Evolutionary conservation across 1,140 invertebrate genomes (phyloP).

Genomic region (Aphelenchoides fujianensis): DNA sequence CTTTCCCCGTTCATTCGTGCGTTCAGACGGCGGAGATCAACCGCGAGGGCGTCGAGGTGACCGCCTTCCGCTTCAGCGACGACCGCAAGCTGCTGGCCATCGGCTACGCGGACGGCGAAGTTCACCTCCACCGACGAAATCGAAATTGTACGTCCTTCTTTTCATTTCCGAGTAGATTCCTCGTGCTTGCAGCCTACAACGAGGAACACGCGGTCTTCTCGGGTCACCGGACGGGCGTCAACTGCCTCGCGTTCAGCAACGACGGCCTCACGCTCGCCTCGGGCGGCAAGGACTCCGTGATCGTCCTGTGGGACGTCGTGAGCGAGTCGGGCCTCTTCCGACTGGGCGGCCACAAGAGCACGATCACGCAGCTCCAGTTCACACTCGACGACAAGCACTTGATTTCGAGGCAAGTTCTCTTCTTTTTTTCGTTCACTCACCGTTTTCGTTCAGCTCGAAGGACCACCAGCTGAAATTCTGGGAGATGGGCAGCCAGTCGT

Average conservation of each 20-base stretch:
- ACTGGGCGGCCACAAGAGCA: slow-evolving; percentile 84
- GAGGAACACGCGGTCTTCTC: slow-evolving; percentile 72
- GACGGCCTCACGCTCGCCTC: slow-evolving; percentile 78
- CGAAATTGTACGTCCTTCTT: slow-evolving; percentile 27
- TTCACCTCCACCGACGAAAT: slow-evolving; percentile 72
- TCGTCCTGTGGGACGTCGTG: slow-evolving; percentile 90
- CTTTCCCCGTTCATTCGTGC: too few relatives aligned
- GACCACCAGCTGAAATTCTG: slow-evolving; percentile 95
- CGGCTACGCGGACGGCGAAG: slow-evolving; percentile 83
- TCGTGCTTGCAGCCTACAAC: too few relatives aligned
- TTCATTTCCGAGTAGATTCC: too few relatives aligned
- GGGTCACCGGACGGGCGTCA: slow-evolving; percentile 82
- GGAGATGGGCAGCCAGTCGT: slow-evolving; percentile 89
- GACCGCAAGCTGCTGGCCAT: slow-evolving; percentile 76
- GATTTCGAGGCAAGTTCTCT: slow-evolving; percentile 70
- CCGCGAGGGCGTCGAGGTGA: slow-evolving; percentile 39
- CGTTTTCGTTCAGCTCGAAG: slow-evolving; percentile 73
- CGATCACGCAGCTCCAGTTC: slow-evolving; percentile 82
- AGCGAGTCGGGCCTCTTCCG: slow-evolving; percentile 82
- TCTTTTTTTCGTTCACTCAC: slow-evolving; percentile 24
- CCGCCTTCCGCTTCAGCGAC: slow-evolving; percentile 45
- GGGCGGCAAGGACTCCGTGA: slow-evolving; percentile 71
- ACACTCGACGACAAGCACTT: slow-evolving; percentile 72
- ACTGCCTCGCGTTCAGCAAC: slow-evolving; percentile 76
- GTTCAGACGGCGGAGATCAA: slow-evolving; percentile 42